These are phyloP conservation scores for Diadegma fenestrale DNA, from an alignment of 2,888 invertebrate genomes.

Conservation along the genomic window DNA sequence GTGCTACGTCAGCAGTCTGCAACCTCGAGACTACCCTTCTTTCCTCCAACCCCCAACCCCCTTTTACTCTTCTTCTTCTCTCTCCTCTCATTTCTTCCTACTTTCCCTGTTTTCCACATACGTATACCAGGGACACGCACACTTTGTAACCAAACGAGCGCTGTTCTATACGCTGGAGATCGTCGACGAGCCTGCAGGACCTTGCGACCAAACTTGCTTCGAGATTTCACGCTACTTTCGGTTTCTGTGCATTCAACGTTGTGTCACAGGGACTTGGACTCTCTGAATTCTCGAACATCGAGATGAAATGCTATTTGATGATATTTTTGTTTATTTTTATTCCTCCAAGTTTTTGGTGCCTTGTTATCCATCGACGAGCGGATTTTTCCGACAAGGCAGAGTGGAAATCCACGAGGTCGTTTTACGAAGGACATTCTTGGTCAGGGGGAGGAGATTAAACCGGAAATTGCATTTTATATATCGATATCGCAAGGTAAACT, in stretches of 20 bases:
- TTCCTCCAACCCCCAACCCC: constrained; percentile 60
- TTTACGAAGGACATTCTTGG: constrained; percentile 49
- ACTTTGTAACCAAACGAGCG: constrained; percentile 38
- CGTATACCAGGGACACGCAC: constrained; percentile 29
- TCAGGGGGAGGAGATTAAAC: constrained; percentile 26
- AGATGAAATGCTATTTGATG: neutral
- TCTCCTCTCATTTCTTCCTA: constrained; percentile 61
- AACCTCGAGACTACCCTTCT: constrained; percentile 64
- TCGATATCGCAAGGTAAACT: constrained; percentile 68
- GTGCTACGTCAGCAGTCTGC: constrained; percentile 83
- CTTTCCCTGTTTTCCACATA: constrained; percentile 70
- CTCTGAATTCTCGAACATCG: neutral
- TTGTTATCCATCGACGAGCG: constrained; percentile 10
- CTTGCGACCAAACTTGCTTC: constrained; percentile 36
- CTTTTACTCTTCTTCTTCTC: constrained; percentile 32
- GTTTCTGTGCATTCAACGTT: constrained; percentile 21
- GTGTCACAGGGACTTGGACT: constrained; percentile 29
- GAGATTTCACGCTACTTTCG: constrained; percentile 54
- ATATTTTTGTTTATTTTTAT: neutral
- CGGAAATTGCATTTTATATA: constrained; percentile 80
- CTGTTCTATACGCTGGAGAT: constrained; percentile 33
- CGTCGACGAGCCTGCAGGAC: constrained; percentile 51
- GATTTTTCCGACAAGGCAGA: constrained; percentile 33
- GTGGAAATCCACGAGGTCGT: constrained; percentile 36
- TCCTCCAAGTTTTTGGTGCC: neutral